Evolutionary conservation across 2,888 invertebrate species (phyloP).

Genomic region (Micropterix aruncella): DNA sequence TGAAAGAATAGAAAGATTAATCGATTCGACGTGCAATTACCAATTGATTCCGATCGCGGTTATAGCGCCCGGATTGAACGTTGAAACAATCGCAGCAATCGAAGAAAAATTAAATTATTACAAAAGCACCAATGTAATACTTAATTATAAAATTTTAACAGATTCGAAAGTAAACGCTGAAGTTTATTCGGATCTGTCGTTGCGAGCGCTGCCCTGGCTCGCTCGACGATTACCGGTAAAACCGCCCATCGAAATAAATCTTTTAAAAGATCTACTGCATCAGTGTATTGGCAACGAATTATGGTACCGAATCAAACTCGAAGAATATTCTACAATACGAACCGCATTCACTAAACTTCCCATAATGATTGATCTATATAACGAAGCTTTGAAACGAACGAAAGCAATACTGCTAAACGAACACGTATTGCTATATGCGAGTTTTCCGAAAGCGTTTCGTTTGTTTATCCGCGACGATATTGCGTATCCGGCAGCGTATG

Average conservation of each 20-base stretch:
- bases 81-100: constrained; percentile 13
- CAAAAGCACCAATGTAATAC: constrained; percentile 22
- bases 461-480: constrained; percentile 31
- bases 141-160: constrained; percentile 24
- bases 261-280: constrained; percentile 37
- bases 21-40: constrained; percentile 26
- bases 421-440: constrained; percentile 40
- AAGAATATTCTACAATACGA: constrained; percentile 25
- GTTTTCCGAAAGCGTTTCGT: constrained; percentile 51
- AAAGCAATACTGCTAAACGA: constrained; percentile 43
- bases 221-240: constrained; percentile 32
- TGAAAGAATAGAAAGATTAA: constrained; percentile 20
- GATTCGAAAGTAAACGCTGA: constrained; percentile 22
- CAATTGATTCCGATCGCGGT: constrained; percentile 29
- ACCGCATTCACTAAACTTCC: constrained; percentile 37
- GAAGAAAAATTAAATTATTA: constrained; percentile 19
- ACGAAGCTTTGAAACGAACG: constrained; percentile 48
- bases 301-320: constrained; percentile 38
- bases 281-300: constrained; percentile 45
- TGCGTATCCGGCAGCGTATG: constrained; percentile 46
- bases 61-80: constrained; percentile 21
- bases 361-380: constrained; percentile 48
- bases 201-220: constrained; percentile 30
- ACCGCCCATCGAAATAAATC: constrained; percentile 42
- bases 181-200: constrained; percentile 18